phyloP scores from a whole-genome alignment of 2,888 invertebrate species.

The Mythimna vitellina region DNA sequence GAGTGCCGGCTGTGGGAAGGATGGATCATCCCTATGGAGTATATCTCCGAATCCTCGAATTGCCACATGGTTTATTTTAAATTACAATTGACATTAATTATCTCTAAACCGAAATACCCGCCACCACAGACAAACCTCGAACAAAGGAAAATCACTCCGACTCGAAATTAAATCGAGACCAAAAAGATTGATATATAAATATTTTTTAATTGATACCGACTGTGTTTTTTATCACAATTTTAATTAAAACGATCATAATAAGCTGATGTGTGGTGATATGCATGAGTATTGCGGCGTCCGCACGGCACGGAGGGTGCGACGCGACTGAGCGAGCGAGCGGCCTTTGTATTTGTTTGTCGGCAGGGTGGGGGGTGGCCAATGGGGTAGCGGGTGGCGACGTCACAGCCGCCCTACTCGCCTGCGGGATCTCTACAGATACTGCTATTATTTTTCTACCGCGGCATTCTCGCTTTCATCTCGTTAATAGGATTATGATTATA shows the following conservation, averaged over 20 bases:
- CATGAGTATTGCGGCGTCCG: constrained; percentile 72
- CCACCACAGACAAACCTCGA: constrained; percentile 44
- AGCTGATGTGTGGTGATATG: constrained; percentile 78
- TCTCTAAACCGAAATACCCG: constrained; percentile 55
- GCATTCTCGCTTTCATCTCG: constrained; percentile 46
- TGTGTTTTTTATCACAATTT: constrained; percentile 72
- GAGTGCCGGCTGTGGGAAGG: constrained; percentile 93
- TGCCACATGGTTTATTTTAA: constrained; percentile 90
- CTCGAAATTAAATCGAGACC: constrained; percentile 40
- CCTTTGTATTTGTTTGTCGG: constrained; percentile 75
- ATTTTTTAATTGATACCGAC: constrained; percentile 57
- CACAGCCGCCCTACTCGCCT: constrained; percentile 71
- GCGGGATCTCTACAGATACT: constrained; percentile 69
- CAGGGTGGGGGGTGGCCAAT: constrained; percentile 65
- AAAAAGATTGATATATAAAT: constrained; percentile 28
- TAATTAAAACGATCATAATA: constrained; percentile 79
- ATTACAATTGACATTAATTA: constrained; percentile 59
- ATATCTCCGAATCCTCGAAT: constrained; percentile 94
- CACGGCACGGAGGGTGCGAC: constrained; percentile 82
- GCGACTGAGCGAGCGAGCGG: constrained; percentile 77
- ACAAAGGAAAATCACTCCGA: constrained; percentile 58
- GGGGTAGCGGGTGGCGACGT: constrained; percentile 75
- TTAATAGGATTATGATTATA: constrained; percentile 61
- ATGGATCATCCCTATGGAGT: constrained; percentile 95
- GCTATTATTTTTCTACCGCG: constrained; percentile 65